Evolutionary conservation across 2,113 vertebrate genomes (phyloP).

Genomic region (Toxotes chatareus): DNA sequence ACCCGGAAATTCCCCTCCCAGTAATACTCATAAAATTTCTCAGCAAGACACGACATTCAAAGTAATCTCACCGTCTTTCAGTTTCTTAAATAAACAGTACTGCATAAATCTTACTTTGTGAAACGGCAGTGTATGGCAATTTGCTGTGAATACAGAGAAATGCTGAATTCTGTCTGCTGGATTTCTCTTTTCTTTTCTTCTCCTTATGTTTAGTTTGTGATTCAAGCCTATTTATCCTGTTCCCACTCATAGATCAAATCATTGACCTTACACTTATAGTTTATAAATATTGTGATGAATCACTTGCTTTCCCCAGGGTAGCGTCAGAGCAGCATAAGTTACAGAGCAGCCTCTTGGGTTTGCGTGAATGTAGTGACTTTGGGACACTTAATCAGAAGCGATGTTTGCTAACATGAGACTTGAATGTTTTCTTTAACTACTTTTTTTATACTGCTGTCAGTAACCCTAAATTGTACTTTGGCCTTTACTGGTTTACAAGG

Average conservation of each 20-base stretch:
- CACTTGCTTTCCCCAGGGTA: conserved; percentile 6
- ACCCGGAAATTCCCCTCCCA: not conserved
- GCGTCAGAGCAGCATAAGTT: conserved; percentile 29
- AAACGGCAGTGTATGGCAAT: not conserved
- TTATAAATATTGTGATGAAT: conserved; percentile 64
- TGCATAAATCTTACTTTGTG: not conserved
- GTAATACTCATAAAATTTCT: not conserved
- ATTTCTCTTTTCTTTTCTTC: conserved; percentile 11
- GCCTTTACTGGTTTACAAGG: conserved; percentile 1
- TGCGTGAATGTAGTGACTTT: conserved; percentile 13
- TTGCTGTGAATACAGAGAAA: not conserved
- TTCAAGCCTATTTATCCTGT: conserved; percentile 28
- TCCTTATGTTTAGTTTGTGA: conserved; percentile 16
- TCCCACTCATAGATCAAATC: conserved; percentile 23
- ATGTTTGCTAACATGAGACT: conserved; percentile 24
- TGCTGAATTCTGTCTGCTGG: not conserved
- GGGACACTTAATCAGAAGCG: not conserved
- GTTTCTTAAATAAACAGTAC: not conserved
- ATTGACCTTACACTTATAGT: conserved; percentile 33
- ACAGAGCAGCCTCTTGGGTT: conserved; percentile 12
- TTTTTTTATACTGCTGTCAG: not conserved
- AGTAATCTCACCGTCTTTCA: not conserved
- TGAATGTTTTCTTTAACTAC: conserved; percentile 23
- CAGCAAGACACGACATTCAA: not conserved
- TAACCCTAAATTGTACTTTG: not conserved